Percentiles rank a stretch among this genome's conserved stretches.
These are phyloP conservation scores for Rousettus madagascariensis DNA, from an alignment of 2,797 vertebrate species.

Conservation along the genomic window DNA sequence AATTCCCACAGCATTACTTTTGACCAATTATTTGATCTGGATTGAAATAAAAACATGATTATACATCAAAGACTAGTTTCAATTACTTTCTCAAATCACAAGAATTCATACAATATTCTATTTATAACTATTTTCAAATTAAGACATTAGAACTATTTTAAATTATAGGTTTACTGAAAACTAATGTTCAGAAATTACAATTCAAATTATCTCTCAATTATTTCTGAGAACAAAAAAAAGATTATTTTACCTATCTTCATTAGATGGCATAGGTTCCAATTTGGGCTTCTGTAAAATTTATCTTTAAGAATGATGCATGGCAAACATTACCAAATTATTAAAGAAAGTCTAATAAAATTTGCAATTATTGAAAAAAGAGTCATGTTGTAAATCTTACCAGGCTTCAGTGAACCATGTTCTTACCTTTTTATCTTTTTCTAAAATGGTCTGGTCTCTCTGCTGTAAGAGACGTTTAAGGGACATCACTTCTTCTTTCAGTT, in stretches of 20 bases:
- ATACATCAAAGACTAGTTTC: background rate
- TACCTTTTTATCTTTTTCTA: slow-evolving; percentile 99
- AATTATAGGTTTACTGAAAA: slow-evolving; percentile 1
- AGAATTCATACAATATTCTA: background rate
- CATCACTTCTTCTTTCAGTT: slow-evolving; percentile 99
- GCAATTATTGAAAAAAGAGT: background rate
- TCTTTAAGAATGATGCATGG: background rate
- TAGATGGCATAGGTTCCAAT: background rate
- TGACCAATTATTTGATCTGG: background rate
- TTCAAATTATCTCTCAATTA: background rate
- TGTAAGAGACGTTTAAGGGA: slow-evolving; percentile 97
- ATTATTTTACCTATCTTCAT: background rate
- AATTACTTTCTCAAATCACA: background rate
- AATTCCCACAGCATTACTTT: background rate
- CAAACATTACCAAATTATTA: slow-evolving; percentile 18
- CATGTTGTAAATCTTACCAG: slow-evolving; percentile 12
- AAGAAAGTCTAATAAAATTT: slow-evolving; percentile 2
- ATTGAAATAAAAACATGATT: background rate
- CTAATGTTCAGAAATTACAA: slow-evolving; percentile 40
- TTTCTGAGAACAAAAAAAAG: slow-evolving; percentile 41
- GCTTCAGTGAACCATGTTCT: slow-evolving; percentile 42
- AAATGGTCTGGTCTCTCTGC: slow-evolving; percentile 97
- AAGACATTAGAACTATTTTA: slow-evolving; percentile 27
- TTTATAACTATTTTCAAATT: slow-evolving; percentile 40
- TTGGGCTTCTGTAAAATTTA: background rate